Evolutionary conservation across 2,888 invertebrate species (phyloP).

Genomic region (Dasypogon diadema): DNA sequence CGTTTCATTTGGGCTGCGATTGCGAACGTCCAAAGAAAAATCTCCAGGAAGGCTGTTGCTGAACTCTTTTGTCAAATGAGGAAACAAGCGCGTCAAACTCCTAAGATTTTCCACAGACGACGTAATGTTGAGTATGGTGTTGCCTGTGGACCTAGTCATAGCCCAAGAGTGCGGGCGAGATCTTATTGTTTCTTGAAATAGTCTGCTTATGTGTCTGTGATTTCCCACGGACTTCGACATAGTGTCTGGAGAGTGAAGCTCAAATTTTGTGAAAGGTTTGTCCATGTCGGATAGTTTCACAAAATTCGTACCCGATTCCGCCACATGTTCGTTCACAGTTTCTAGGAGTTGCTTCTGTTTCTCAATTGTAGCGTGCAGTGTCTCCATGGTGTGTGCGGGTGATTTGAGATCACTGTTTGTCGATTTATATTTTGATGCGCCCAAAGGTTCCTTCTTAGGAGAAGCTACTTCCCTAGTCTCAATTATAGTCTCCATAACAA

Average conservation of each 20-base stretch:
- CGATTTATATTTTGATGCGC: constrained; percentile 51
- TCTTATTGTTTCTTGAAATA: constrained; percentile 68
- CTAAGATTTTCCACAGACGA: constrained; percentile 73
- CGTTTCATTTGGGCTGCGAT: constrained; percentile 64
- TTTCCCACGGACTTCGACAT: constrained; percentile 67
- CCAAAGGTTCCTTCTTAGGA: constrained; percentile 62
- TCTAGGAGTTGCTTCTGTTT: constrained; percentile 68
- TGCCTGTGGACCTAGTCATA: constrained; percentile 75
- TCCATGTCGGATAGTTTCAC: constrained; percentile 86
- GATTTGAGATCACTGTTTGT: constrained; percentile 54
- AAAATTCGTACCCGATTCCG: constrained; percentile 70
- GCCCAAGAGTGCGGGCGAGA: constrained; percentile 70
- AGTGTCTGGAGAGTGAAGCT: constrained; percentile 67
- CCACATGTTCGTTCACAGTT: constrained; percentile 65
- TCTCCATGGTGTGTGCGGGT: constrained; percentile 64
- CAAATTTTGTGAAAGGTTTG: constrained; percentile 73
- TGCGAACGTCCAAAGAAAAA: constrained; percentile 61
- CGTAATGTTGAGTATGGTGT: constrained; percentile 69
- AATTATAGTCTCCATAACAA: constrained; percentile 68
- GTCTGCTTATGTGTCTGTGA: constrained; percentile 65
- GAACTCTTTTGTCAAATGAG: constrained; percentile 70
- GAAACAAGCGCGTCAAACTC: constrained; percentile 74
- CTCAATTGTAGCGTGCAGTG: constrained; percentile 64
- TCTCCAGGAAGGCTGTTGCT: constrained; percentile 68
- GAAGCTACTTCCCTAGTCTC: constrained; percentile 68